These are phyloP conservation scores for Rhinogobius similis DNA, from an alignment of 2,113 vertebrate genomes.

Conservation along the genomic window DNA sequence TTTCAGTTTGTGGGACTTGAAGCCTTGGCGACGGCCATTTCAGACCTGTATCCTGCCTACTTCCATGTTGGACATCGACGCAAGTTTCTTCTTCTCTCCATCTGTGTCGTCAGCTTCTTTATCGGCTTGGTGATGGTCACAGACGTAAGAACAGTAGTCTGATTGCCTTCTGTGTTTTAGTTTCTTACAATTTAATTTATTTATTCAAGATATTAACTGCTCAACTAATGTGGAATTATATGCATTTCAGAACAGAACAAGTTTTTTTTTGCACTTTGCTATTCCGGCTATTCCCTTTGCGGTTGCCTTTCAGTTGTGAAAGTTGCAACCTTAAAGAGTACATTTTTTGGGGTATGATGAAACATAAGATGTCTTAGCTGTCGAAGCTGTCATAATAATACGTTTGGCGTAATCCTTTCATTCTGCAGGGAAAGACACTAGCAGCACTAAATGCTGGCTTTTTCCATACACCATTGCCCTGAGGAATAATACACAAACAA, in stretches of 20 bases:
- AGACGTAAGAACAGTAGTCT: slow-evolving; percentile 60
- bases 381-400: neutral
- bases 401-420: too few species aligned
- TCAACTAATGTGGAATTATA: neutral
- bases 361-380: too few species aligned
- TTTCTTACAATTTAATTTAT: neutral
- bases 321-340: neutral
- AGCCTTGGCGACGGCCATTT: slow-evolving; percentile 72
- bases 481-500: too few species aligned
- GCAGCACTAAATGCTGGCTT: too few species aligned
- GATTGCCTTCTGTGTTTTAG: too few species aligned
- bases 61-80: slow-evolving; percentile 77
- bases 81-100: slow-evolving; percentile 74
- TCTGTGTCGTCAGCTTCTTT: slow-evolving; percentile 69
- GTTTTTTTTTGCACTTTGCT: neutral
- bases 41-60: slow-evolving; percentile 74
- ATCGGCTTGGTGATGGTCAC: slow-evolving; percentile 80
- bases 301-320: too few species aligned
- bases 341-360: too few species aligned
- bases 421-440: too few species aligned
- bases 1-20: slow-evolving; percentile 82
- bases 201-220: neutral
- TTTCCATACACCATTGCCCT: too few species aligned
- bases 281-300: too few species aligned
- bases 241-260: neutral